Evolutionary conservation across 2,113 vertebrate species (phyloP).

Genomic region (Malurus elegans): DNA sequence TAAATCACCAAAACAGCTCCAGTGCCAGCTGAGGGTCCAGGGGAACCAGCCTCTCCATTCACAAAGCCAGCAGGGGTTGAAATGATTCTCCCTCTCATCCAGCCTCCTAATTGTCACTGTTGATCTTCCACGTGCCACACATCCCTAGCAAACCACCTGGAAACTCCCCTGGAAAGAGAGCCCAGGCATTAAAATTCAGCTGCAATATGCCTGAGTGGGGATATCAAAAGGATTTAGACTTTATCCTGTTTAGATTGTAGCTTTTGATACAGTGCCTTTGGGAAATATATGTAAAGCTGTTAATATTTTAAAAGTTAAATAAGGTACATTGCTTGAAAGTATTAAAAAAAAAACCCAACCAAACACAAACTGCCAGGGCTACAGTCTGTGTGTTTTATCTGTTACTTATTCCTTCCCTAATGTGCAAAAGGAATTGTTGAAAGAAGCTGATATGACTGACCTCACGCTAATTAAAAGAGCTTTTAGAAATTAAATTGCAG

Average conservation of each 20-base stretch:
- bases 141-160: background rate
- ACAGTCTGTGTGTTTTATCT: background rate
- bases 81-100: background rate
- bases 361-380: background rate
- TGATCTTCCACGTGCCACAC: background rate
- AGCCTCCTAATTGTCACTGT: background rate
- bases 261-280: background rate
- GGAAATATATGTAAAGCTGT: background rate
- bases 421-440: background rate
- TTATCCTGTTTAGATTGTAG: background rate
- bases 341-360: background rate
- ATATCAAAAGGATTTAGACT: slow-evolving; percentile 3
- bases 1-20: background rate
- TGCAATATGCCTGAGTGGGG: background rate
- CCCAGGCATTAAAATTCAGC: background rate
- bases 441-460: background rate
- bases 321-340: background rate
- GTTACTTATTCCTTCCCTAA: background rate
- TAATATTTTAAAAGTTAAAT: slow-evolving; percentile 28
- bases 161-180: background rate
- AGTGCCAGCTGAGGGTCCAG: background rate
- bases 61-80: background rate
- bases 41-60: background rate
- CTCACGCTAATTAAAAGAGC: background rate
- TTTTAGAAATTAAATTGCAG: background rate